These are phyloP conservation scores for Ectobius pallidus DNA, from an alignment of 2,888 invertebrate species.

Conservation along the genomic window DNA sequence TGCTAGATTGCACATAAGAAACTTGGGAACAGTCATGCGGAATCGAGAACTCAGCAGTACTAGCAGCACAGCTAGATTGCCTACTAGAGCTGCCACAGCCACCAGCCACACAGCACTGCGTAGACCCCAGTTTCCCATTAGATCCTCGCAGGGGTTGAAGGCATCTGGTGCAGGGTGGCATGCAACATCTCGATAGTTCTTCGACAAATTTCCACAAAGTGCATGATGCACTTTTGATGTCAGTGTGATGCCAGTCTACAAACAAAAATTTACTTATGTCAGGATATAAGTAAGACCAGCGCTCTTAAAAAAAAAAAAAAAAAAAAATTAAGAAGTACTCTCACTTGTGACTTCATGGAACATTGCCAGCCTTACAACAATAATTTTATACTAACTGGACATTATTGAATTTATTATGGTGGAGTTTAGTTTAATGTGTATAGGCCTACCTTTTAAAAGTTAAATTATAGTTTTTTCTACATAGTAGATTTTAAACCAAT, in stretches of 20 bases:
- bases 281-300: too few species aligned
- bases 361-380: too few species aligned
- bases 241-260: not conserved
- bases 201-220: slow-evolving; percentile 45
- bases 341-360: too few species aligned
- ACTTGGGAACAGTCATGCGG: slow-evolving; percentile 60
- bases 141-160: slow-evolving; percentile 69
- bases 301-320: too few species aligned
- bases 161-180: slow-evolving; percentile 65
- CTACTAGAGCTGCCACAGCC: slow-evolving; percentile 65
- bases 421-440: too few species aligned
- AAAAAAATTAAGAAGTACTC: too few species aligned
- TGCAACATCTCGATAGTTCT: slow-evolving; percentile 51
- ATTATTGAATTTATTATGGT: too few species aligned
- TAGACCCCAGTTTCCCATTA: slow-evolving; percentile 64
- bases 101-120: slow-evolving; percentile 67
- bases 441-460: too few species aligned
- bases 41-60: slow-evolving; percentile 61
- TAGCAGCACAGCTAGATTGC: slow-evolving; percentile 67
- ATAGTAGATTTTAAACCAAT: too few species aligned
- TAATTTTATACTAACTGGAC: too few species aligned
- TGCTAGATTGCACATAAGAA: slow-evolving; percentile 71
- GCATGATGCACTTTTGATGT: slow-evolving; percentile 24
- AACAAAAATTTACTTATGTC: too few species aligned
- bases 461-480: too few species aligned